phyloP scores from a whole-genome alignment of 2,797 vertebrate genomes.

The Remorina albescens region DNA sequence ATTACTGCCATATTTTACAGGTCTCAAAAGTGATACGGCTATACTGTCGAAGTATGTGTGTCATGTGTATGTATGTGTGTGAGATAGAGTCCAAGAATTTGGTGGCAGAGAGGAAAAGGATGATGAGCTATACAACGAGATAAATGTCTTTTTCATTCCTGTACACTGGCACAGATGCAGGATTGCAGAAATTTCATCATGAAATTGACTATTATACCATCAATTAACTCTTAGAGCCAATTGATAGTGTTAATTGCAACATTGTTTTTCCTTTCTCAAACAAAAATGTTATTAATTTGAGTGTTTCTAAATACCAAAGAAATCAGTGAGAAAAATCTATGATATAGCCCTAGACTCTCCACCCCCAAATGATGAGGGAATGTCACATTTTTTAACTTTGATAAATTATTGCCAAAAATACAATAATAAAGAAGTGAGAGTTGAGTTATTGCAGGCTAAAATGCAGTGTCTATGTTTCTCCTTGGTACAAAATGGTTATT shows the following conservation, averaged over 20 bases:
- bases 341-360: not conserved
- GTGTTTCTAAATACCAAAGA: not conserved
- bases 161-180: not conserved
- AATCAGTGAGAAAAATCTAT: not conserved
- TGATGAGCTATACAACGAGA: conserved; percentile 31
- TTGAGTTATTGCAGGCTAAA: conserved; percentile 15
- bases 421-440: not conserved
- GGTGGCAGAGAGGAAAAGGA: not conserved
- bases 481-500: conserved; percentile 13
- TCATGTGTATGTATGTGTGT: not conserved
- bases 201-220: not conserved
- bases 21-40: conserved; percentile 71
- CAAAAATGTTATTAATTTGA: not conserved
- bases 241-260: not conserved
- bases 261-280: not conserved
- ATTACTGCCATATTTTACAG: conserved; percentile 82
- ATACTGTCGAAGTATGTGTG: conserved; percentile 1
- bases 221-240: not conserved
- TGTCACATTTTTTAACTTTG: not conserved
- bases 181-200: not conserved
- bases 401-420: conserved; percentile 1
- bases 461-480: conserved; percentile 3
- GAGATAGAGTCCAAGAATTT: conserved; percentile 4
- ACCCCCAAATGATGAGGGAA: not conserved
- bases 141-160: conserved; percentile 14